Evolutionary conservation across 2,797 vertebrate species (phyloP), one percentile per base, ranked within the genome.

Genomic region (Cygnus olor): DNA sequence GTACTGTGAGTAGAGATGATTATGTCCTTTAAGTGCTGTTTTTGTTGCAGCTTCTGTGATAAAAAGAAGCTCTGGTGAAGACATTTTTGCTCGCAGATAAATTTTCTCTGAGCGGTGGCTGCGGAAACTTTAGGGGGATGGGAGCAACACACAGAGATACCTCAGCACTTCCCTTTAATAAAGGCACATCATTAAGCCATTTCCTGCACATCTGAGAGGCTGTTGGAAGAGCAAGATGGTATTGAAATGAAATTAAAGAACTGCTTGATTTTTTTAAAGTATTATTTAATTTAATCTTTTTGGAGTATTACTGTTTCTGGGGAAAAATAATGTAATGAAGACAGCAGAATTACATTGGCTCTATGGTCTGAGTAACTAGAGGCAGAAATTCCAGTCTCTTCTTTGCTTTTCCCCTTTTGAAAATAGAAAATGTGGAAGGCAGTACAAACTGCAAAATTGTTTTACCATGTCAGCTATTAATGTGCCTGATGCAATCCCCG

Each of bases 181-280:
- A 89, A 96, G 77, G 86, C 63, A 78, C 49, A 87, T 96, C 53
- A 65, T 93, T 86, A 97, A 90, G 86, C 87, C 73, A 80, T 93
- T 97, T 96, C 89, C 95, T 77, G 64, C 84, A 91, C 44, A 89
- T 97, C 93, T 90, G 80, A 97, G 85, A 96, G 83, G 69, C 83
- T 94, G 71, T 87, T 94, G 88, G 42, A 96, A 89, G 84, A 94
- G 56, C 68, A 77, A 66, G 78, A 93, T 93, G 92, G 71, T 89
- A 94, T 65, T 96, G 89, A 97, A 96, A 88, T 96, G 78, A 97
- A 96, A 96, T 98, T 96, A 95, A 97, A 96, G 90, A 90, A 70
- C 84, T 34, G 78, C 90, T 96, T 95, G 56, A 40, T 91, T 95
- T 91, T 88, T 61, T 9, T 34, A 3, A 87, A 95, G 64, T 82